Conservation (phyloP, 1,140 invertebrate genomes). For the Cydia pomonella region DNA sequence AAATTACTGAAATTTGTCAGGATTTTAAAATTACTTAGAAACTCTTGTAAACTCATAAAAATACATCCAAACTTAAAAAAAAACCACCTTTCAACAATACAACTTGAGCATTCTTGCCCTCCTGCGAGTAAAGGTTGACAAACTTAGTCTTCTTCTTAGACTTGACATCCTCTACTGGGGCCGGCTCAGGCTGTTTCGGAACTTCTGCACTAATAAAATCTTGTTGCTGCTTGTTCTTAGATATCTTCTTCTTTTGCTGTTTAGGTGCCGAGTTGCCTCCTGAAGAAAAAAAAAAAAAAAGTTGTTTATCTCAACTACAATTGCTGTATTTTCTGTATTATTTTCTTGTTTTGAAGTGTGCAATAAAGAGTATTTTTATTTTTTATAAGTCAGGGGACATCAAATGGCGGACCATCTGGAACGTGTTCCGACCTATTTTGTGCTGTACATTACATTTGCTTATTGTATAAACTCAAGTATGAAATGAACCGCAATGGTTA, state of each 20-base stretch:
- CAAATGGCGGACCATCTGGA: no score
- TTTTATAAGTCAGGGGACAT: no score
- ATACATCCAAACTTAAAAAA: no score
- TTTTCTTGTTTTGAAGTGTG: background rate
- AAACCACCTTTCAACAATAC: conserved; percentile 84
- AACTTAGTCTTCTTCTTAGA: conserved; percentile 88
- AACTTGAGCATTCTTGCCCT: conserved; percentile 85
- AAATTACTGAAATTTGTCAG: no score
- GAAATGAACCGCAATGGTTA: no score
- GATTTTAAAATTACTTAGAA: no score
- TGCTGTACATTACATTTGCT: no score
- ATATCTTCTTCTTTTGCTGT: conserved; percentile 70
- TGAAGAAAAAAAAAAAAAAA: conserved; percentile 36
- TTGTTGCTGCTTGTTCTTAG: conserved; percentile 70
- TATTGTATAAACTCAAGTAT: no score
- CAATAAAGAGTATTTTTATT: background rate
- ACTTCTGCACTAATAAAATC: conserved; percentile 55
- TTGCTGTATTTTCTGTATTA: background rate
- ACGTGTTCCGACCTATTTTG: no score
- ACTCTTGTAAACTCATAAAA: no score
- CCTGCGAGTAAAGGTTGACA: conserved; percentile 87
- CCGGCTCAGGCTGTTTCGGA: conserved; percentile 35
- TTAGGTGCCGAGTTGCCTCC: conserved; percentile 52
- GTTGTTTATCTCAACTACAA: background rate
- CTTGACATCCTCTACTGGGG: conserved; percentile 60